Evolutionary conservation across 2,113 vertebrate genomes (phyloP).

Genomic region (Cervus canadensis): DNA sequence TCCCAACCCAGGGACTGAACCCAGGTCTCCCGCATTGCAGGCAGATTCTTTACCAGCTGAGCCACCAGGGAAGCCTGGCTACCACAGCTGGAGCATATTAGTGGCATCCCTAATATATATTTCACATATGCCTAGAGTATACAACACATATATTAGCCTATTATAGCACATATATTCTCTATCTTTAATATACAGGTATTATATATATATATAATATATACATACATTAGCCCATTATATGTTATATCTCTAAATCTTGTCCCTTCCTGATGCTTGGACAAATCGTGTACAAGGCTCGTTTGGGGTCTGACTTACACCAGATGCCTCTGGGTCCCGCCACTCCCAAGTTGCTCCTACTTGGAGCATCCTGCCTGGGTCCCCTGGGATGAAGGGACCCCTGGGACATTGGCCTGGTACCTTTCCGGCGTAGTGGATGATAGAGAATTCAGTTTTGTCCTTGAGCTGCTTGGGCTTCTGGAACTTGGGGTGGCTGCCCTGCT

Average conservation of each 20-base stretch:
- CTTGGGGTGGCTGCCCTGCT: conserved; percentile 93
- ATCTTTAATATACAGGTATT: not conserved
- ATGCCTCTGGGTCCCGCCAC: not conserved
- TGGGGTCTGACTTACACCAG: not conserved
- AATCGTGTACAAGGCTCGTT: fast-evolving
- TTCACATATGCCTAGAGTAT: not conserved
- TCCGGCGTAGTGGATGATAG: conserved; percentile 95
- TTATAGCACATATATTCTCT: not conserved
- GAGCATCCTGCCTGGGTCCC: not conserved
- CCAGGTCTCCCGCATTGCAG: not conserved
- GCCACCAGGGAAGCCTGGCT: not conserved
- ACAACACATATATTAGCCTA: not conserved
- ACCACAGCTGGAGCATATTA: not conserved
- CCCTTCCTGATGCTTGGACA: not conserved
- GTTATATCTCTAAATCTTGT: too few species aligned
- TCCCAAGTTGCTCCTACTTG: not conserved
- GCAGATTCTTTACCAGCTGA: not conserved
- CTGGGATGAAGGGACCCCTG: not conserved
- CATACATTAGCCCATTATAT: not conserved
- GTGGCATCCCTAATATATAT: not conserved
- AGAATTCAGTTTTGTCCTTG: conserved; percentile 98
- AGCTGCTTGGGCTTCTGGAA: conserved; percentile 96
- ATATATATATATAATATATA: not conserved
- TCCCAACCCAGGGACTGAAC: not conserved
- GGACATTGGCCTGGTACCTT: conserved; percentile 78